Evolutionary conservation across 2,797 vertebrate genomes (phyloP).

Genomic region (Myripristis jacobus): DNA sequence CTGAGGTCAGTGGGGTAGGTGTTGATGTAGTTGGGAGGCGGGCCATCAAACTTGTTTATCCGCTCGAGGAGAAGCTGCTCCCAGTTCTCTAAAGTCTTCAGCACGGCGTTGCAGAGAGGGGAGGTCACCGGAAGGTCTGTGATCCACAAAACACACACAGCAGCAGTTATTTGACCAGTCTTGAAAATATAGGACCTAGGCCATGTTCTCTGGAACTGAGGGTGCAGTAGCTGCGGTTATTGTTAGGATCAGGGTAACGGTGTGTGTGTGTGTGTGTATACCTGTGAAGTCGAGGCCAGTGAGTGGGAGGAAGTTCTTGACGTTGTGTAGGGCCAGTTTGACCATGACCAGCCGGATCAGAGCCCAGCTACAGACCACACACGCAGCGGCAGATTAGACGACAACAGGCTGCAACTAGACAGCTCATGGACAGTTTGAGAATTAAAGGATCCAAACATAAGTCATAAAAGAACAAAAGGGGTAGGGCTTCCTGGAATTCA

Average conservation of each 20-base stretch:
- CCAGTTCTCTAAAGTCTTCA: slow-evolving; percentile 98
- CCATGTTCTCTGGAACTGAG: neutral
- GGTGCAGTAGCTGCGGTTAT: neutral
- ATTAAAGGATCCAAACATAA: no score
- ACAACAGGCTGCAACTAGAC: neutral
- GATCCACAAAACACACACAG: slow-evolving; percentile 38
- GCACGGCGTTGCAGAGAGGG: slow-evolving; percentile 90
- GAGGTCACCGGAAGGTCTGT: slow-evolving; percentile 95
- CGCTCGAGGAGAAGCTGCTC: slow-evolving; percentile 93
- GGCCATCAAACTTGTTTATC: slow-evolving; percentile 95
- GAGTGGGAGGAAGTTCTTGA: slow-evolving; percentile 95
- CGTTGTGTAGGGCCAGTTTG: slow-evolving; percentile 92
- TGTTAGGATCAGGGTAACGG: neutral
- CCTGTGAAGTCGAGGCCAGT: slow-evolving; percentile 94
- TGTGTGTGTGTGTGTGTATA: slow-evolving; percentile 62
- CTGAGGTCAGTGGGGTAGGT: slow-evolving; percentile 91
- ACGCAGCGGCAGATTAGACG: slow-evolving; percentile 15
- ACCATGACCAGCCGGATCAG: slow-evolving; percentile 95
- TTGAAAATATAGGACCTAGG: neutral
- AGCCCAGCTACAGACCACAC: slow-evolving; percentile 86
- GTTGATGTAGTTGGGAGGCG: slow-evolving; percentile 97
- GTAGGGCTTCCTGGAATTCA: no score
- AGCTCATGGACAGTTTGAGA: no score
- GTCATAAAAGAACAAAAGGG: neutral
- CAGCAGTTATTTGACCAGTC: neutral